These are phyloP conservation scores for Eurytoma adleriae DNA, from an alignment of 2,888 invertebrate species.

Conservation along the genomic window DNA sequence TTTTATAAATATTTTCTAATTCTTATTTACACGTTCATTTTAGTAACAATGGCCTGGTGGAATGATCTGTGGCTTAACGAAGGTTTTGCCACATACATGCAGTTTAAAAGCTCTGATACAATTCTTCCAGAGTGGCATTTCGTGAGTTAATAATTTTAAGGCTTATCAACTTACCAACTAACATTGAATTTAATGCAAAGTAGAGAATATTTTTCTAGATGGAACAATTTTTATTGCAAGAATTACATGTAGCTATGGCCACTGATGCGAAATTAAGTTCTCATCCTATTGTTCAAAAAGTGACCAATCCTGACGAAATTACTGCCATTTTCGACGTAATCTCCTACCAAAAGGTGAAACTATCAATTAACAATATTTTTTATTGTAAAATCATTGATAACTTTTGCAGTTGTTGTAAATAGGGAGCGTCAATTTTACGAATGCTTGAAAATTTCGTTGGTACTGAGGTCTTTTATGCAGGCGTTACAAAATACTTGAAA, in stretches of 20 bases:
- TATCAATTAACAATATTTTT: conserved; percentile 3
- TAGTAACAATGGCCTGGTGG: conserved; percentile 96
- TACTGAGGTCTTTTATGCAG: conserved; percentile 83
- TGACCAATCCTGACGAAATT: conserved; percentile 91
- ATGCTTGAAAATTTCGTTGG: conserved; percentile 92
- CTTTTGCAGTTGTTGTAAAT: conserved; percentile 15
- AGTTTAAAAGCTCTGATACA: conserved; percentile 86
- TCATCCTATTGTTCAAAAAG: conserved; percentile 92
- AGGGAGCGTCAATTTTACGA: conserved; percentile 90
- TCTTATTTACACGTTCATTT: conserved; percentile 63
- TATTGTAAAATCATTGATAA: neutral
- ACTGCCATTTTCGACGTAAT: conserved; percentile 94
- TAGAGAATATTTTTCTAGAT: conserved; percentile 77
- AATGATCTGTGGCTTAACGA: conserved; percentile 95
- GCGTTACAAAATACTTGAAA: conserved; percentile 86
- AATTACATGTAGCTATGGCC: conserved; percentile 84
- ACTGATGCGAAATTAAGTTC: conserved; percentile 89
- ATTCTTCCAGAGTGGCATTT: conserved; percentile 89
- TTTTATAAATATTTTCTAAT: neutral
- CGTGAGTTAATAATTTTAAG: conserved; percentile 77
- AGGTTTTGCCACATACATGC: conserved; percentile 94
- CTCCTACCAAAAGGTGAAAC: conserved; percentile 89
- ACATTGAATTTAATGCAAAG: neutral
- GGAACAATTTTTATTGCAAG: conserved; percentile 85
- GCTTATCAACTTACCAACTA: conserved; percentile 15